These are phyloP conservation scores for Ptyas mucosa DNA, from an alignment of 2,113 vertebrate species.

Conservation along the genomic window DNA sequence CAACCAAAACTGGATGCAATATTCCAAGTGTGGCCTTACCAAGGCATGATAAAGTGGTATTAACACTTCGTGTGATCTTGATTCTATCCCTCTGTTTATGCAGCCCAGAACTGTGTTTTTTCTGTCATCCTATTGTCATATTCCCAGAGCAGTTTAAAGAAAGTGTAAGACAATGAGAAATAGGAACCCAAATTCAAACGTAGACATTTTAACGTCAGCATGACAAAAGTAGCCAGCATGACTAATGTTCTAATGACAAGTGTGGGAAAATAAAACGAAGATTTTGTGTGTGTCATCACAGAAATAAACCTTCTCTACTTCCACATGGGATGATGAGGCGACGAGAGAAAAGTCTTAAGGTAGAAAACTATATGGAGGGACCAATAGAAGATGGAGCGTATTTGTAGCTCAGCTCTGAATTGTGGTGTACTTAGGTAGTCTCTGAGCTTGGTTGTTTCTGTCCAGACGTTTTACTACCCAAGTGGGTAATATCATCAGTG, in stretches of 20 bases:
- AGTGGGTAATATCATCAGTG: background rate
- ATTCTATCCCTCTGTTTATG: no score
- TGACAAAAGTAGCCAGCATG: background rate
- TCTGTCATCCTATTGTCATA: background rate
- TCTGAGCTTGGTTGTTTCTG: background rate
- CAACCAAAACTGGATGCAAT: no score
- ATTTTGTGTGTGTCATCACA: background rate
- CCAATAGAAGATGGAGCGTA: background rate
- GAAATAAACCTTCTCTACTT: background rate
- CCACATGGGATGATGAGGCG: background rate
- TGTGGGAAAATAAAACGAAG: background rate
- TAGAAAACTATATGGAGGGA: background rate
- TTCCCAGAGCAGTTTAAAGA: background rate
- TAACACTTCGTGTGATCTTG: no score
- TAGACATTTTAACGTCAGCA: background rate
- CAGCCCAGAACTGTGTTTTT: background rate
- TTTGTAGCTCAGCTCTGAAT: background rate
- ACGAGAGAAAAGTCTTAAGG: background rate
- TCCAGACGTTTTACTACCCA: background rate
- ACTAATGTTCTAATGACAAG: background rate
- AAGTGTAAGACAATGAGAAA: background rate
- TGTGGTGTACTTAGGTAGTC: background rate
- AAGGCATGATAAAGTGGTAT: no score
- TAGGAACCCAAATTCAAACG: background rate
- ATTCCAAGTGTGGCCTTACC: no score